These are phyloP conservation scores for Apodemus sylvaticus DNA, from an alignment of 2,113 vertebrate species.

Conservation along the genomic window DNA sequence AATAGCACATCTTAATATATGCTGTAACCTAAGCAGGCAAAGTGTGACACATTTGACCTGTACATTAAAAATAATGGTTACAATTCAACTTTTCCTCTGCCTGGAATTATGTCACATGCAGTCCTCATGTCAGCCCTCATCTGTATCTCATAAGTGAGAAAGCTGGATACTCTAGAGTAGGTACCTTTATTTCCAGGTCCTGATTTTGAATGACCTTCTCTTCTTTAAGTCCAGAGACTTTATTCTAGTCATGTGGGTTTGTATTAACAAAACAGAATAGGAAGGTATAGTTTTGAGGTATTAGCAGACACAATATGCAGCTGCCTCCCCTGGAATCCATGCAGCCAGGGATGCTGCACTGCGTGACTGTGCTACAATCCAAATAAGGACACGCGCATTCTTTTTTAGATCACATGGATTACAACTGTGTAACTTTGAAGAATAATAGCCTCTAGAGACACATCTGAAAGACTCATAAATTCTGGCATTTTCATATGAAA, in stretches of 20 bases:
- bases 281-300: not conserved
- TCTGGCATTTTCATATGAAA: constrained; percentile 68
- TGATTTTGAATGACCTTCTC: not conserved
- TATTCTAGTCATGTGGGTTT: not conserved
- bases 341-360: not conserved
- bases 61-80: not conserved
- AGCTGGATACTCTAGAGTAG: not conserved
- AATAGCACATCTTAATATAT: not conserved
- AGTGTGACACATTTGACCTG: not conserved
- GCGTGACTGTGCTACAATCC: constrained; percentile 2
- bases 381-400: constrained; percentile 39
- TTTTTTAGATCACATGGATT: constrained; percentile 37
- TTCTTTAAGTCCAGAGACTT: not conserved
- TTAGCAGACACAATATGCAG: not conserved
- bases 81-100: not conserved
- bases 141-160: not conserved
- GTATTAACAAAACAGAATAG: constrained; percentile 30
- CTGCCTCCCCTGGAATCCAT: not conserved
- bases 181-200: not conserved
- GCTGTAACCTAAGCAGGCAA: not conserved
- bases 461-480: constrained; percentile 54
- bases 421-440: constrained; percentile 61
- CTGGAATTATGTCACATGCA: not conserved
- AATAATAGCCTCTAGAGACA: constrained; percentile 50
- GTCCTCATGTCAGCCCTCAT: not conserved